Conservation (phyloP, 2,113 vertebrate species). For the Bettongia penicillata region DNA sequence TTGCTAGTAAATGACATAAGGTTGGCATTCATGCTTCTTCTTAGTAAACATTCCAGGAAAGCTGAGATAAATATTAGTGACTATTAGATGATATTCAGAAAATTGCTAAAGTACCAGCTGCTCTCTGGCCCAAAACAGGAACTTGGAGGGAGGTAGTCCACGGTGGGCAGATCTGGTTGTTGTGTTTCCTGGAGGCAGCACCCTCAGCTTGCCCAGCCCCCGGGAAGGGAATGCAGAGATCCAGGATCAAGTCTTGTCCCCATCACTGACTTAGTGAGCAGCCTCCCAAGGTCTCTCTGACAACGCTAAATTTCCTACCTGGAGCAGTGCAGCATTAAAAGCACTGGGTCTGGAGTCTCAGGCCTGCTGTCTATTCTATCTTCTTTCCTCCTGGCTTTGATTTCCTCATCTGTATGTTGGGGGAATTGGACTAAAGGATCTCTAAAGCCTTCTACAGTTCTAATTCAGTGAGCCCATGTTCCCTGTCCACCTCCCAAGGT, state of each 20-base stretch:
- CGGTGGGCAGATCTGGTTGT: fast-evolving
- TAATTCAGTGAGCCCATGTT: not conserved
- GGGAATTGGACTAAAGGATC: not conserved
- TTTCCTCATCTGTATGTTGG: not conserved
- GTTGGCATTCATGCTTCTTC: constrained; percentile 35
- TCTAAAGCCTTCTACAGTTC: not conserved
- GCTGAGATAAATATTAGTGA: not conserved
- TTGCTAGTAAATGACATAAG: constrained; percentile 36
- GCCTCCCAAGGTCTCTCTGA: not conserved
- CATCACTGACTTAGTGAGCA: fast-evolving
- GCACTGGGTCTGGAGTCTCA: not conserved
- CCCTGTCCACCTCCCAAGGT: not conserved
- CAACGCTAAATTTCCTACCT: not conserved
- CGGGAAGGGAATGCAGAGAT: not conserved
- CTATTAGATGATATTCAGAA: not conserved
- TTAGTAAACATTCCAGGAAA: constrained; percentile 30
- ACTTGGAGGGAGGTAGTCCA: fast-evolving
- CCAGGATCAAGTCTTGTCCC: not conserved
- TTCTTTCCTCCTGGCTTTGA: not conserved
- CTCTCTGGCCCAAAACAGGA: not conserved
- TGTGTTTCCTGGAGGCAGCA: not conserved
- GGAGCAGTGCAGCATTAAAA: not conserved
- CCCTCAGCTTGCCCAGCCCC: not conserved
- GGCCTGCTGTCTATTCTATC: not conserved
- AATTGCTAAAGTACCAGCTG: constrained; percentile 18